These are phyloP conservation scores for Cryptoprocta ferox DNA, from an alignment of 2,797 vertebrate genomes.

Conservation along the genomic window DNA sequence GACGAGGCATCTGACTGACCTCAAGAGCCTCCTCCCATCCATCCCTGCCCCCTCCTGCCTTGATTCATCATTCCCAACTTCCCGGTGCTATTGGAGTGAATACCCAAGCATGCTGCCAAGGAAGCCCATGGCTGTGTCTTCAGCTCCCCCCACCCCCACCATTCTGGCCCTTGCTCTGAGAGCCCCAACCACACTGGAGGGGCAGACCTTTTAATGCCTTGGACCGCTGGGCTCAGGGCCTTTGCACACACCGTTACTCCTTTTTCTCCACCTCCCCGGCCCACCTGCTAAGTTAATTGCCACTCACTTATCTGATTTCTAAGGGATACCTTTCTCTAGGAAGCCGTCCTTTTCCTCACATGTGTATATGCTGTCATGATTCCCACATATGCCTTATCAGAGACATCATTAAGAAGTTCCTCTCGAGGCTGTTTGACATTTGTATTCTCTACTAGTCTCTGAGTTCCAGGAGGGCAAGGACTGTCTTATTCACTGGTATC, in stretches of 20 bases:
- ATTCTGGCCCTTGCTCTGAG: neutral
- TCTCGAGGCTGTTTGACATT: neutral
- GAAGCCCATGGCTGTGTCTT: neutral
- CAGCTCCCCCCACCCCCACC: neutral
- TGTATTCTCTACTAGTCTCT: neutral
- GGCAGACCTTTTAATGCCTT: neutral
- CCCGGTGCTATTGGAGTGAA: neutral
- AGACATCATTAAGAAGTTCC: neutral
- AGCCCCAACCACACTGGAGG: neutral
- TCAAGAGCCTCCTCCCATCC: neutral
- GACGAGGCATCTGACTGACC: neutral
- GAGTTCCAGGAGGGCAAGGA: neutral
- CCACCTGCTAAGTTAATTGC: neutral
- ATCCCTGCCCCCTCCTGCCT: neutral
- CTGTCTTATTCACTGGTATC: neutral
- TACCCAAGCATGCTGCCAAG: neutral
- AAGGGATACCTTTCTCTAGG: neutral
- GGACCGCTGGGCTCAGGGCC: conserved; percentile 11
- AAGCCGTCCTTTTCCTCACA: neutral
- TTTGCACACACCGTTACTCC: neutral
- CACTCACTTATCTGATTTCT: neutral
- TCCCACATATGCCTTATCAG: neutral
- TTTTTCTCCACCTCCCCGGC: neutral
- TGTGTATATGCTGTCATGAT: neutral
- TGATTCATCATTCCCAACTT: neutral